Percentiles rank a stretch among this genome's conserved stretches.
Conservation (phyloP, 1,140 invertebrate species). For the Yoshiicerus persimilis region DNA sequence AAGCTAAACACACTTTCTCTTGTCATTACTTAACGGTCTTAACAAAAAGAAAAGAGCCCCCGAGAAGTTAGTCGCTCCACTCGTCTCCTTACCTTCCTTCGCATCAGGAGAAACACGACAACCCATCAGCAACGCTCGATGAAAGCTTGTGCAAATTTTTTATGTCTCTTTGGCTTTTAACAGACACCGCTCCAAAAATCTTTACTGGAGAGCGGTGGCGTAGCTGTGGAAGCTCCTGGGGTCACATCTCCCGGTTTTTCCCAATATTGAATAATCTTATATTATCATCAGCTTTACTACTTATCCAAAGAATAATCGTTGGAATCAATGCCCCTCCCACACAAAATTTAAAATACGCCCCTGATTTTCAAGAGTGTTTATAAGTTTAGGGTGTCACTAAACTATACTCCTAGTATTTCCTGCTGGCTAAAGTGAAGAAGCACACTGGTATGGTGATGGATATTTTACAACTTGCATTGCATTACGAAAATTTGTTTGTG, state of each 20-base stretch:
- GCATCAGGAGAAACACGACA: not conserved
- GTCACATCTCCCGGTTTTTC: too few relatives aligned
- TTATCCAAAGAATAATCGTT: too few relatives aligned
- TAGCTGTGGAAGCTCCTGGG: not conserved
- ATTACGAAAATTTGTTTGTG: not conserved
- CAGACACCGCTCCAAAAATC: not conserved
- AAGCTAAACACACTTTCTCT: not conserved
- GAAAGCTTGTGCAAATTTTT: not conserved
- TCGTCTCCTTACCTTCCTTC: not conserved
- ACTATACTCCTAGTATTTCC: too few relatives aligned
- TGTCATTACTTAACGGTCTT: not conserved
- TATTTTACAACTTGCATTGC: not conserved
- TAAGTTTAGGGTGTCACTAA: too few relatives aligned
- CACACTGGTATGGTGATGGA: not conserved
- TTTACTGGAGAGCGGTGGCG: not conserved
- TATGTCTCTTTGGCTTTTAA: not conserved
- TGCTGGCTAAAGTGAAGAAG: too few relatives aligned
- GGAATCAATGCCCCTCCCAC: too few relatives aligned
- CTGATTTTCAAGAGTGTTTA: not conserved
- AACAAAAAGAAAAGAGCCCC: too few relatives aligned
- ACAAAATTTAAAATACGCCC: not conserved
- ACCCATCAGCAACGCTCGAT: not conserved
- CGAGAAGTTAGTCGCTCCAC: not conserved
- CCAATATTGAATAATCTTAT: too few relatives aligned
- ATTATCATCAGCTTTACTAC: too few relatives aligned